Base-by-base conservation (phyloP, 2,888 invertebrate species). In the Tolmerus cingulatus region DNA sequence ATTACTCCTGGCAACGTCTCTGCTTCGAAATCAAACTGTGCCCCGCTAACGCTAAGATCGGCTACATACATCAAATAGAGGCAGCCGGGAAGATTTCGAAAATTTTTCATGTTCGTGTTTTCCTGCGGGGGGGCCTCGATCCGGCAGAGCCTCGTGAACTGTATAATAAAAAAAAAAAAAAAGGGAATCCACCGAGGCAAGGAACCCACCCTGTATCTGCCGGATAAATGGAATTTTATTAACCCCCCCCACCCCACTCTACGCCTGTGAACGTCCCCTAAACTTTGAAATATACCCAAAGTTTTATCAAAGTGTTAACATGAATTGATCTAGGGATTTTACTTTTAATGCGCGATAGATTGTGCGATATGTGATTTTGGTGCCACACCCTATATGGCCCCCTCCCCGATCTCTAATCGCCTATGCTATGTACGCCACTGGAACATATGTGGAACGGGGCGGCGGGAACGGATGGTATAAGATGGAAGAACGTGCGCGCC, bases 291-390 rank as follows among this genome's bases (percentile, higher is more conserved):
- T 86, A 86, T 86, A 86, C 30, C 86, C 77, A 51, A 86, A 86
- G 76, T 86, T 86, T 86, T 86, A 86, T 86, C 86, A 85, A 76
- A 88, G 88, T 88, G 88, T 85, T 88, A 88, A 87, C 78, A 84
- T 43, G 88, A 85, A 87, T 88, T 88, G 88, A 88, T 88, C 86
- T 88, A 51, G 34, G 82, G 87, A 78, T 87, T 88, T 85, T 85
- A 84, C 82, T 88, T 85, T 79, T 88, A 88, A 87, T 88, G 88
- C 87, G 34, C 81, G 87, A 88, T 84, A 85, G 88, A 88, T 87
- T 84, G 88, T 55, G 16, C 78, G 74, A 86, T 74, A 74, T 43
- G 23, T 34, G 86, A 46, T 37, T 57, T 43, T 19, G 5, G 12
- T 19, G n/a, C 19, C 82, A 27, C 43, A 34, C 34, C 34, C 74